Percentiles rank a stretch among this genome's conserved stretches.
These are phyloP conservation scores for Cylas formicarius DNA, from an alignment of 1,140 invertebrate species.

Conservation along the genomic window DNA sequence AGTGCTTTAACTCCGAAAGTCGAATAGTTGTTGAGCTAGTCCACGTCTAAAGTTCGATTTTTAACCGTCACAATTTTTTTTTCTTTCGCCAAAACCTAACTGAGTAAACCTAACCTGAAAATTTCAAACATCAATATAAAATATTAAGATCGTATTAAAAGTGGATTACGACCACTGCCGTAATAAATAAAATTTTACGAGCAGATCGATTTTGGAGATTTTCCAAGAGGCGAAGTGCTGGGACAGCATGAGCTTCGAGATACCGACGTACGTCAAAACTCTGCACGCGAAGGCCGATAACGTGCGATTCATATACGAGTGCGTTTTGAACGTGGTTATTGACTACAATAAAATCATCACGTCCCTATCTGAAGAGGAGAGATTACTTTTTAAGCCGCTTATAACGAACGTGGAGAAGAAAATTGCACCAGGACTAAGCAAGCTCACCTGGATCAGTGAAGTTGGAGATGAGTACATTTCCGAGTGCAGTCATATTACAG, in stretches of 20 bases:
- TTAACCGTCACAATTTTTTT: too few species aligned
- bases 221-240: constrained; percentile 61
- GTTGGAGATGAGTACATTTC: constrained; percentile 69
- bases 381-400: constrained; percentile 52
- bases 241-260: constrained; percentile 57
- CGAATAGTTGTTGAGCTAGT: too few species aligned
- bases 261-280: constrained; percentile 55
- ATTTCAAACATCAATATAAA: too few species aligned
- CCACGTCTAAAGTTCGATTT: too few species aligned
- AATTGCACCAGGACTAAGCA: constrained; percentile 69
- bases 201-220: constrained; percentile 49
- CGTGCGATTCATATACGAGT: constrained; percentile 62
- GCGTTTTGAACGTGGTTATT: constrained; percentile 63
- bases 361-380: constrained; percentile 50
- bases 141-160: too few species aligned
- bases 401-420: constrained; percentile 56
- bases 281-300: constrained; percentile 56
- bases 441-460: constrained; percentile 69
- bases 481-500: constrained; percentile 63
- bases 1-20: too few species aligned
- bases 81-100: too few species aligned
- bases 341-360: constrained; percentile 75
- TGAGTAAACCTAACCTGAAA: too few species aligned
- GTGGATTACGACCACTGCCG: too few species aligned
- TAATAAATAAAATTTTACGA: too few species aligned